Evolutionary conservation across 2,797 vertebrate genomes (phyloP).

Genomic region (Nothura maculosa): DNA sequence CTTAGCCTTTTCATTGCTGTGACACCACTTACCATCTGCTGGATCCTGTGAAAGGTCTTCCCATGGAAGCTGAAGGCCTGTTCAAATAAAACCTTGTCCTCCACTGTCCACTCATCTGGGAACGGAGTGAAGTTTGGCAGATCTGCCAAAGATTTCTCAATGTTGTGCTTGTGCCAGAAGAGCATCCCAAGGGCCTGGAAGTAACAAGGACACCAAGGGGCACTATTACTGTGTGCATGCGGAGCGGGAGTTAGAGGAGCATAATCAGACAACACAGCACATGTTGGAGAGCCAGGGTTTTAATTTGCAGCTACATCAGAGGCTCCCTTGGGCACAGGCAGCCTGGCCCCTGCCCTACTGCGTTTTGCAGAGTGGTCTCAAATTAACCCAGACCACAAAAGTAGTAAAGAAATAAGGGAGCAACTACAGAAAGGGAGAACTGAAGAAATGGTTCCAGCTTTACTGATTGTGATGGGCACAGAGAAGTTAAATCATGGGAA

Average conservation of each 20-base stretch:
- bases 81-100: conserved; percentile 96
- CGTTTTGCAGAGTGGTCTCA: background rate
- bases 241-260: background rate
- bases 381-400: background rate
- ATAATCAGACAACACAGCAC: background rate
- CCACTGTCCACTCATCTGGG: conserved; percentile 98
- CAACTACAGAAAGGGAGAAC: background rate
- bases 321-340: background rate
- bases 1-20: background rate
- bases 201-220: conserved; percentile 10
- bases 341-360: background rate
- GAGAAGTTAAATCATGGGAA: background rate
- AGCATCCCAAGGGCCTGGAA: conserved; percentile 96
- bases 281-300: background rate
- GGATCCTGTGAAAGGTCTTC: conserved; percentile 97
- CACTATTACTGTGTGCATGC: background rate
- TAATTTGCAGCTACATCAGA: background rate
- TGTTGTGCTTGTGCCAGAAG: conserved; percentile 98
- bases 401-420: background rate
- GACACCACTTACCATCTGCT: conserved; percentile 92
- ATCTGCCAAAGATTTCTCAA: conserved; percentile 96
- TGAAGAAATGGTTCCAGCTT: background rate
- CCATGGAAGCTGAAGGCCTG: conserved; percentile 98
- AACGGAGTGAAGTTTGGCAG: conserved; percentile 97
- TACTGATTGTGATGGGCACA: background rate